Evolutionary conservation across 2,797 vertebrate species (phyloP).

Genomic region (Periparus ater): DNA sequence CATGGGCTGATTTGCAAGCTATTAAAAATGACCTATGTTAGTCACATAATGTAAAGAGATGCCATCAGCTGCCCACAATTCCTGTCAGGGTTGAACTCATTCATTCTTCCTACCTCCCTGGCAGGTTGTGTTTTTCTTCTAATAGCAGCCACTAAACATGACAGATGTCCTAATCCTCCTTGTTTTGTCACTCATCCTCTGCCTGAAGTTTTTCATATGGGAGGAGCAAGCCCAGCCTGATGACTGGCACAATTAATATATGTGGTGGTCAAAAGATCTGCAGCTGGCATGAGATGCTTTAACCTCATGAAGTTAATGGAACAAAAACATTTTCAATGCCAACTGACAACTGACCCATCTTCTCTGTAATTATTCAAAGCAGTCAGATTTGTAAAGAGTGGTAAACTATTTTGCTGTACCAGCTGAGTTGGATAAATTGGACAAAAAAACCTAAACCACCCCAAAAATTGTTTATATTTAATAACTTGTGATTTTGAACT

Average conservation of each 20-base stretch:
- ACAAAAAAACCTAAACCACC: background rate
- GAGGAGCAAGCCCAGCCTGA: background rate
- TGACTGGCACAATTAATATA: background rate
- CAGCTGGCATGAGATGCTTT: background rate
- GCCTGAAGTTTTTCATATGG: background rate
- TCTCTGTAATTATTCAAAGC: background rate
- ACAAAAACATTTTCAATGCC: background rate
- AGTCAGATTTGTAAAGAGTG: background rate
- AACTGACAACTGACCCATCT: background rate
- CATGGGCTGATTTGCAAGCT: background rate
- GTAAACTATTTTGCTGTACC: background rate
- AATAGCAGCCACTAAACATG: background rate
- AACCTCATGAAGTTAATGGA: background rate
- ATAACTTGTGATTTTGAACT: background rate
- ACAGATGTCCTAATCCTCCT: background rate
- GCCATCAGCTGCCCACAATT: background rate
- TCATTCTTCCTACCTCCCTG: background rate
- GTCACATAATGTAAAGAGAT: background rate
- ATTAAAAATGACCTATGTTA: constrained; percentile 10
- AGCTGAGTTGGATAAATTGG: background rate
- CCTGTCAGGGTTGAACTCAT: background rate
- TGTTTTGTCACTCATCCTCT: background rate
- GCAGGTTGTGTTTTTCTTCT: constrained; percentile 10
- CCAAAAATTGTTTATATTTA: background rate
- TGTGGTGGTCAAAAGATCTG: background rate